Percentiles rank a stretch among this genome's conserved stretches.
These are phyloP conservation scores for Galerucella nymphaeae DNA, from an alignment of 2,888 invertebrate genomes.

Conservation along the genomic window DNA sequence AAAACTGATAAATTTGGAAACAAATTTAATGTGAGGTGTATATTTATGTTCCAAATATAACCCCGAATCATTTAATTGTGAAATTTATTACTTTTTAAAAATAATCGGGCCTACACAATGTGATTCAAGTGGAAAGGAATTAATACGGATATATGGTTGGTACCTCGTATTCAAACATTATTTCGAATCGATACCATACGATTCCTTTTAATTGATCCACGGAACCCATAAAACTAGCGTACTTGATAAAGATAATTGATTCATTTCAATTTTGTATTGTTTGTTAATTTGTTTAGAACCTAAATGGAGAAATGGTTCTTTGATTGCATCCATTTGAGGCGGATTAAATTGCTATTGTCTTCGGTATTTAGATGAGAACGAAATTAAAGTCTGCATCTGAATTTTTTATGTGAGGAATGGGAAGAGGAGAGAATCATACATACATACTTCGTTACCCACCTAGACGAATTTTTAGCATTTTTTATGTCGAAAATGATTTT, in stretches of 20 bases:
- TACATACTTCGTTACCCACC: no score
- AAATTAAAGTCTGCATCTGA: not conserved
- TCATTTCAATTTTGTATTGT: slow-evolving; percentile 7
- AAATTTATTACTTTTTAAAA: no score
- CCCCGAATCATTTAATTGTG: no score
- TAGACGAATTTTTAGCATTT: no score
- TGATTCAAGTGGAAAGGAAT: not conserved
- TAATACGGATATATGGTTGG: not conserved
- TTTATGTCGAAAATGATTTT: no score
- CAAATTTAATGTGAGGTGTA: no score
- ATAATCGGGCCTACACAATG: no score
- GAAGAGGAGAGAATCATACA: not conserved
- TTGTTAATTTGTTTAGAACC: slow-evolving; percentile 20
- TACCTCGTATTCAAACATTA: not conserved
- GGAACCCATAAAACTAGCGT: slow-evolving; percentile 14
- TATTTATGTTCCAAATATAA: no score
- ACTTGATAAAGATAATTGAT: slow-evolving; percentile 12
- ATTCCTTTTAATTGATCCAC: slow-evolving; percentile 14
- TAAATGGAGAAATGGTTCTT: slow-evolving; percentile 11
- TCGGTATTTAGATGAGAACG: not conserved
- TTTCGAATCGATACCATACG: not conserved
- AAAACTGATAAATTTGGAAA: no score
- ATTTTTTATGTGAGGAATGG: not conserved
- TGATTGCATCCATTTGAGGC: slow-evolving; percentile 1
- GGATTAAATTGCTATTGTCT: not conserved